phyloP scores from a whole-genome alignment of 2,888 invertebrate species.

The Platycheirus rosarum region DNA sequence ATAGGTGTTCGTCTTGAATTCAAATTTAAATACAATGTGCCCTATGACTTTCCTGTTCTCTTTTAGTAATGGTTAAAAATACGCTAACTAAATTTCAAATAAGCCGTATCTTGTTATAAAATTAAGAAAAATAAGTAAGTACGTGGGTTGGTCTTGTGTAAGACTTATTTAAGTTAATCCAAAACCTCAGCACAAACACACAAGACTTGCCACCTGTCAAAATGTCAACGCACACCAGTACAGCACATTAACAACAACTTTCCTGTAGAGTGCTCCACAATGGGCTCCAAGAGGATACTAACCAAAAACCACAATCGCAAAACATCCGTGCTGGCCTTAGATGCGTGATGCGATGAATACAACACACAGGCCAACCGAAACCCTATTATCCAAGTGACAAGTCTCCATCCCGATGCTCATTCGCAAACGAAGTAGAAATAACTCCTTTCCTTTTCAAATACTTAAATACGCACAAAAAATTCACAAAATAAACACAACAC shows the following conservation, averaged over 20 bases:
- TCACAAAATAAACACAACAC: conserved; percentile 31
- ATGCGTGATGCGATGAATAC: conserved; percentile 59
- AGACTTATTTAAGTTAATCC: conserved; percentile 56
- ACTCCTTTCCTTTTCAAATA: conserved; percentile 38
- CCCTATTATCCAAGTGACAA: conserved; percentile 38
- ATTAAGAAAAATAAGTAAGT: too few relatives aligned
- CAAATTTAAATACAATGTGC: too few relatives aligned
- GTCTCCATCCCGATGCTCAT: conserved; percentile 25
- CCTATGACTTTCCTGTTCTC: too few relatives aligned
- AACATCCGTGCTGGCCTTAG: conserved; percentile 45
- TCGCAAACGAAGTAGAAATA: conserved; percentile 14
- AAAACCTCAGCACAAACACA: conserved; percentile 58
- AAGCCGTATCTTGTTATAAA: too few relatives aligned
- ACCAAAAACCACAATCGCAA: conserved; percentile 8
- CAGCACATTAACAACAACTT: conserved; percentile 58
- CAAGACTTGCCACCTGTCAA: conserved; percentile 68
- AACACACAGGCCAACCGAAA: conserved; percentile 33
- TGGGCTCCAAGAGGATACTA: background rate
- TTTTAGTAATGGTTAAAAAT: too few relatives aligned
- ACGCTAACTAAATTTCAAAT: too few relatives aligned
- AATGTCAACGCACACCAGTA: conserved; percentile 59
- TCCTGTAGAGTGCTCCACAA: conserved; percentile 10
- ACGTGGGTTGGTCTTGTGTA: conserved; percentile 3
- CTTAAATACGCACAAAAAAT: conserved; percentile 34
- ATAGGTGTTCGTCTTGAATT: too few relatives aligned